Evolutionary conservation across 2,888 invertebrate genomes (phyloP).

Genomic region (Nomada fabriciana): DNA sequence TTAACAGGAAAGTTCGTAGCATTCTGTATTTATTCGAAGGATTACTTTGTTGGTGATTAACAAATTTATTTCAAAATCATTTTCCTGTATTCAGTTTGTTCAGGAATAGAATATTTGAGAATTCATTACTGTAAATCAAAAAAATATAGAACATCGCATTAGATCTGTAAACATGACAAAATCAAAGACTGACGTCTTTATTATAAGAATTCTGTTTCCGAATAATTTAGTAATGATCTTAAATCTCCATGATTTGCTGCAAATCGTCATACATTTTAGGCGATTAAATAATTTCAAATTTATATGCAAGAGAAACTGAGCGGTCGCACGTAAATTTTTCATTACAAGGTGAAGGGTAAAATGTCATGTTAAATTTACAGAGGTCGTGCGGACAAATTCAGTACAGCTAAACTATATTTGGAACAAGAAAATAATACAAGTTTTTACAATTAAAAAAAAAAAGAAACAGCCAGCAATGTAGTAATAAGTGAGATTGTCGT

Average conservation of each 20-base stretch:
- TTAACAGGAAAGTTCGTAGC: constrained; percentile 28
- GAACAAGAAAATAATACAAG: constrained; percentile 14
- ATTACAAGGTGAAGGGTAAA: constrained; percentile 53
- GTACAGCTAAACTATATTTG: not conserved
- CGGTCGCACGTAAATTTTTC: constrained; percentile 20
- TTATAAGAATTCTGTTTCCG: constrained; percentile 47
- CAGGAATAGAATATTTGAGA: constrained; percentile 37
- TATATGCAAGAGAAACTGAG: constrained; percentile 3
- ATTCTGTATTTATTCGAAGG: constrained; percentile 42
- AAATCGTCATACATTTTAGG: constrained; percentile 16
- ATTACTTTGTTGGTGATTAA: constrained; percentile 31
- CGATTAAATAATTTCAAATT: constrained; percentile 8
- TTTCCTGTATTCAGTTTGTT: constrained; percentile 27
- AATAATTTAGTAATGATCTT: constrained; percentile 39
- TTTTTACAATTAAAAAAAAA: constrained; percentile 11
- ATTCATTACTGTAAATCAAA: constrained; percentile 11
- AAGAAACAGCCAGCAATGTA: constrained; percentile 9
- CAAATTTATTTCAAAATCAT: constrained; percentile 13
- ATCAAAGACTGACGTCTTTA: constrained; percentile 71
- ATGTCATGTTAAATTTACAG: constrained; percentile 13
- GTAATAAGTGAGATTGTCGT: constrained; percentile 43
- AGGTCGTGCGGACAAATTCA: not conserved
- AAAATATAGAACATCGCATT: constrained; percentile 15
- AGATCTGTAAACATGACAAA: constrained; percentile 51
- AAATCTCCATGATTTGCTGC: constrained; percentile 26